phyloP scores from a whole-genome alignment of 2,888 invertebrate genomes.

The Apoda limacodes region DNA sequence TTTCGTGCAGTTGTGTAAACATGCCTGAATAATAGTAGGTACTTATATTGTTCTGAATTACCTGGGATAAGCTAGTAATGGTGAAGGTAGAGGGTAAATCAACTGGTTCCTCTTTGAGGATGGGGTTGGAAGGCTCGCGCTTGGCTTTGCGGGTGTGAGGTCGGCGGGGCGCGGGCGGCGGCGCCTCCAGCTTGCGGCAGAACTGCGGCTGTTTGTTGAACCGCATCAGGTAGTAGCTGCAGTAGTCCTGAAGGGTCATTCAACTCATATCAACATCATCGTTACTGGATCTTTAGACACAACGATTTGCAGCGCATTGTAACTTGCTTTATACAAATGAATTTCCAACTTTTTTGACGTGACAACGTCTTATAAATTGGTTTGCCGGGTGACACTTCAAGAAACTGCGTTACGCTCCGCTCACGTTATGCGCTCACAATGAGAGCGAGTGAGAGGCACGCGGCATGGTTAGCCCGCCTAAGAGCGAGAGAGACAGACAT shows the following conservation, averaged over 20 bases:
- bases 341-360: too few relatives aligned
- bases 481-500: too few relatives aligned
- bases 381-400: too few relatives aligned
- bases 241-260: slow-evolving; percentile 77
- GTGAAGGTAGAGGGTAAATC: slow-evolving; percentile 44
- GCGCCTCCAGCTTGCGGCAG: slow-evolving; percentile 68
- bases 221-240: slow-evolving; percentile 85
- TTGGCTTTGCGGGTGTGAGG: slow-evolving; percentile 34
- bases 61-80: slow-evolving; percentile 39
- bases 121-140: slow-evolving; percentile 21
- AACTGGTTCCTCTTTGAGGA: slow-evolving; percentile 19
- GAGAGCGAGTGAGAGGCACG: too few relatives aligned
- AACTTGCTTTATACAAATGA: too few relatives aligned
- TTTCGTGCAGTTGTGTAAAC: too few relatives aligned
- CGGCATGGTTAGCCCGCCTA: too few relatives aligned
- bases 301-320: slow-evolving; percentile 19
- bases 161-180: slow-evolving; percentile 22
- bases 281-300: slow-evolving; percentile 3
- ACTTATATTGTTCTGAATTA: too few relatives aligned
- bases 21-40: too few relatives aligned
- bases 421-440: too few relatives aligned
- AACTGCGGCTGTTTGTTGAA: slow-evolving; percentile 90
- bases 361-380: too few relatives aligned
- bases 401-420: too few relatives aligned
- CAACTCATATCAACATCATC: background rate